Conservation (phyloP, 2,113 vertebrate species). For the Phaethornis superciliosus region DNA sequence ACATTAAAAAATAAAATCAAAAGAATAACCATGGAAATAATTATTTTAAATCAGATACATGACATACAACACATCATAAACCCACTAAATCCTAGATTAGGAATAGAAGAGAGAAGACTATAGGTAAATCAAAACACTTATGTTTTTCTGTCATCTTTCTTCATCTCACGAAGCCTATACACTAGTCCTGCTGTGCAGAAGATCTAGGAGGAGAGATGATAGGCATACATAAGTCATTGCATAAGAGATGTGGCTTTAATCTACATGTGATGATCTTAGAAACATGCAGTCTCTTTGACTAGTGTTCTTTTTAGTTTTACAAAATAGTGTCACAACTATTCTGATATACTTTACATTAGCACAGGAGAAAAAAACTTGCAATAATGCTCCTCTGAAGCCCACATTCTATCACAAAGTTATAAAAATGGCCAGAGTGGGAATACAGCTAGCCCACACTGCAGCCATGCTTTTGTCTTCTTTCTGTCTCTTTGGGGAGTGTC, state of each 20-base stretch:
- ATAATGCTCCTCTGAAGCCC: background rate
- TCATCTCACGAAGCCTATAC: constrained; percentile 11
- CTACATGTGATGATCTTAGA: constrained; percentile 9
- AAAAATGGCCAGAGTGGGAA: background rate
- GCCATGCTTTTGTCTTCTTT: background rate
- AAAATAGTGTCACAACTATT: constrained; percentile 51
- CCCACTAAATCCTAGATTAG: constrained; percentile 6
- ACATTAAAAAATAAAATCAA: background rate
- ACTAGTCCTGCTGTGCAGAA: constrained; percentile 20
- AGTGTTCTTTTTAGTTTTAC: constrained; percentile 54
- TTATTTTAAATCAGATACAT: constrained; percentile 7
- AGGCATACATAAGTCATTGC: constrained; percentile 34
- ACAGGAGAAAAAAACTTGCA: background rate
- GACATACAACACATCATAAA: background rate
- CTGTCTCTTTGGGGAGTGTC: background rate
- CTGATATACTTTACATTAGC: background rate
- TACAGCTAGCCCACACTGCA: background rate
- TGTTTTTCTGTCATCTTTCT: constrained; percentile 51
- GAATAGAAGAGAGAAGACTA: constrained; percentile 14
- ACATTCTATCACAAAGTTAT: background rate
- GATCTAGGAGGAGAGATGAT: constrained; percentile 29
- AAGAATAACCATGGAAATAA: background rate
- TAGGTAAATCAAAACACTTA: constrained; percentile 44
- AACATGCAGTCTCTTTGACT: constrained; percentile 29
- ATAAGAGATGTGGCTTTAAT: constrained; percentile 58